A percentile compares a stretch with the other conserved stretches of the same genome.
phyloP scores from a whole-genome alignment of 2,888 invertebrate species.

The Agriopis aurantiaria region DNA sequence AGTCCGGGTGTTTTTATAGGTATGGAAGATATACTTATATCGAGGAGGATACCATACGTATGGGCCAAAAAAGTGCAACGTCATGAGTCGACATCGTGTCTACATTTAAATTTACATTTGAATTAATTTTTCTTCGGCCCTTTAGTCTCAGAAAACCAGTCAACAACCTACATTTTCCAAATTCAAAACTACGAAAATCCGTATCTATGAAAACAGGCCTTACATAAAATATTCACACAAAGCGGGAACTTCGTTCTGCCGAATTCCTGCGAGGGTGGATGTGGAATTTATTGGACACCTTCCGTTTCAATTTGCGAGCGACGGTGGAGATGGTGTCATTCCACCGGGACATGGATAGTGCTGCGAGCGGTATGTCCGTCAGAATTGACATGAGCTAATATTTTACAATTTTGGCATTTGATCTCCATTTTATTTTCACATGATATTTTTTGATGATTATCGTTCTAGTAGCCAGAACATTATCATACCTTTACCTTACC shows the following conservation, averaged over 20 bases:
- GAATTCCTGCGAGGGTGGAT: constrained; percentile 67
- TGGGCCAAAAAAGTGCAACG: too few species aligned
- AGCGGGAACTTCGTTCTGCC: constrained; percentile 62
- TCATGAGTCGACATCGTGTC: too few species aligned
- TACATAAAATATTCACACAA: constrained; percentile 74
- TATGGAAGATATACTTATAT: too few species aligned
- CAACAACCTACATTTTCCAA: neutral
- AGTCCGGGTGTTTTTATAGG: too few species aligned
- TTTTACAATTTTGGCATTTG: neutral
- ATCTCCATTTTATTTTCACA: neutral
- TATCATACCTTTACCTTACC: neutral
- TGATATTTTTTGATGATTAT: too few species aligned
- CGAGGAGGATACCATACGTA: too few species aligned
- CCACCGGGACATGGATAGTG: constrained; percentile 32
- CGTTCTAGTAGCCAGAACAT: neutral
- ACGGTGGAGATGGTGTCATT: constrained; percentile 66
- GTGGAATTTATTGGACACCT: constrained; percentile 79
- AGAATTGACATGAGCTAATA: neutral
- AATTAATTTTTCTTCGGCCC: neutral
- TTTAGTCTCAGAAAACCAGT: neutral
- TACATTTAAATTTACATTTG: too few species aligned
- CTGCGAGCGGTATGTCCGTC: constrained; percentile 2
- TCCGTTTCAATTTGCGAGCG: constrained; percentile 79
- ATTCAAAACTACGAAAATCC: constrained; percentile 28
- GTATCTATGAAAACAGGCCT: constrained; percentile 42